Conservation (phyloP, 30 jellyfish, hydroid and myxozoan species). For the Nemopilema nomurai region DNA sequence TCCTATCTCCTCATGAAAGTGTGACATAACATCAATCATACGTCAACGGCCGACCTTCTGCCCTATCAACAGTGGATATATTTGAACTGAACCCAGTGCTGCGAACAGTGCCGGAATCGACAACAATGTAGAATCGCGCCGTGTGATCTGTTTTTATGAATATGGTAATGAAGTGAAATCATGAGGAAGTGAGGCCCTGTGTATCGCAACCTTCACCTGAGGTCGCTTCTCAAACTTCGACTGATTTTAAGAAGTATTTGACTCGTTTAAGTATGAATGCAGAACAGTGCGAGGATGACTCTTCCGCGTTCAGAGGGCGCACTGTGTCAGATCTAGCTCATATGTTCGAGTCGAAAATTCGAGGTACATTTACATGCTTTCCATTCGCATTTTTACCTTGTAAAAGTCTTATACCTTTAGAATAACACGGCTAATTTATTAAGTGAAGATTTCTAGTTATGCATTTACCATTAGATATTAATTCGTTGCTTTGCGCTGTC, state of each 20-base stretch:
- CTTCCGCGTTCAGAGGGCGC: constrained; percentile 17
- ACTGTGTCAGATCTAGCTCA: constrained; percentile 37
- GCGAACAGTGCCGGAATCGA: neutral
- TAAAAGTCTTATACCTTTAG: neutral
- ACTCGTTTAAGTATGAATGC: neutral
- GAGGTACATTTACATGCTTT: constrained; percentile 14
- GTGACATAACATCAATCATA: neutral
- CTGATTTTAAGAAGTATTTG: neutral
- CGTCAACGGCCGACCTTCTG: constrained; percentile 15
- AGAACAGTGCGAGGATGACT: neutral
- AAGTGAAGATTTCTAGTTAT: no score
- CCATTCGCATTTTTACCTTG: no score
- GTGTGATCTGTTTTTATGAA: neutral
- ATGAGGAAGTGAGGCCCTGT: neutral
- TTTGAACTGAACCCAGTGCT: neutral
- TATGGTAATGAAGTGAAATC: neutral
- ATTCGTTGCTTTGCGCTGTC: no score
- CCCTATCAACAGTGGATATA: constrained; percentile 1
- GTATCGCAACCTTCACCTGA: neutral
- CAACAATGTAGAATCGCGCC: neutral
- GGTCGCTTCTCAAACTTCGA: neutral
- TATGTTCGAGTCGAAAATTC: constrained; percentile 27
- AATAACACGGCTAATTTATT: no score
- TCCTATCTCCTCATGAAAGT: constrained; percentile 1
- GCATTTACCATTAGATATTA: no score